Evolutionary conservation across 2,113 vertebrate species (phyloP).

Genomic region (Lipophrys pholis): DNA sequence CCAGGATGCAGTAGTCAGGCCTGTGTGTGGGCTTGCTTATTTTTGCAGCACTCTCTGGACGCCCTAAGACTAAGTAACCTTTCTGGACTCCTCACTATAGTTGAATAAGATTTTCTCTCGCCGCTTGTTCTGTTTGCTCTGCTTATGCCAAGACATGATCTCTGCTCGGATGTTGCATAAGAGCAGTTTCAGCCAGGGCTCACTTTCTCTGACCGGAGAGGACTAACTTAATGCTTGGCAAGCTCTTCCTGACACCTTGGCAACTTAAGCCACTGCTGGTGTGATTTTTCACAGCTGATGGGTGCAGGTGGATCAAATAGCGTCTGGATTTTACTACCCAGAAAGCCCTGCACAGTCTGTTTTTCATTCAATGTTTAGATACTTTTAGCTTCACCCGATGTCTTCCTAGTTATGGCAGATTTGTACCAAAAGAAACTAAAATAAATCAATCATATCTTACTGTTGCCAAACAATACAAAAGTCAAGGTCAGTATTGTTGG

Average conservation of each 20-base stretch:
- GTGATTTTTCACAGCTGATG: conserved; percentile 25
- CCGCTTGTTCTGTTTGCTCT: conserved; percentile 23
- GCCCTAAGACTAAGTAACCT: conserved; percentile 7
- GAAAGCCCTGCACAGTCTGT: background rate
- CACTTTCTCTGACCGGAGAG: conserved; percentile 11
- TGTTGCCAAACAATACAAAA: conserved; percentile 1
- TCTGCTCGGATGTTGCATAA: conserved; percentile 40
- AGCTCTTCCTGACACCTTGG: background rate
- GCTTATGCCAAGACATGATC: conserved; percentile 34
- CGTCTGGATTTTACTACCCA: background rate
- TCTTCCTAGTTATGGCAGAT: background rate
- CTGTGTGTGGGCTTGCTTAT: conserved; percentile 47
- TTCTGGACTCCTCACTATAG: conserved; percentile 28
- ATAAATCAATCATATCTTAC: background rate
- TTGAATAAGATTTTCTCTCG: conserved; percentile 47
- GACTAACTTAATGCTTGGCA: conserved; percentile 3
- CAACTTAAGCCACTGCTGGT: background rate
- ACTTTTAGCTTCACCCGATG: background rate
- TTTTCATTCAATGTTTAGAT: too few relatives aligned
- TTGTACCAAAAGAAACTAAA: background rate
- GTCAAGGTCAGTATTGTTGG: conserved; percentile 28
- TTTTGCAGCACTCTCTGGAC: conserved; percentile 31
- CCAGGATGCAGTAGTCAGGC: conserved; percentile 8
- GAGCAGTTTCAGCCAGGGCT: conserved; percentile 19
- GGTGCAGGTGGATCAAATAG: conserved; percentile 23